Percentiles rank a stretch among this genome's conserved stretches.
phyloP scores from a whole-genome alignment of 2,797 vertebrate genomes.

The Phalloptychus januarius region DNA sequence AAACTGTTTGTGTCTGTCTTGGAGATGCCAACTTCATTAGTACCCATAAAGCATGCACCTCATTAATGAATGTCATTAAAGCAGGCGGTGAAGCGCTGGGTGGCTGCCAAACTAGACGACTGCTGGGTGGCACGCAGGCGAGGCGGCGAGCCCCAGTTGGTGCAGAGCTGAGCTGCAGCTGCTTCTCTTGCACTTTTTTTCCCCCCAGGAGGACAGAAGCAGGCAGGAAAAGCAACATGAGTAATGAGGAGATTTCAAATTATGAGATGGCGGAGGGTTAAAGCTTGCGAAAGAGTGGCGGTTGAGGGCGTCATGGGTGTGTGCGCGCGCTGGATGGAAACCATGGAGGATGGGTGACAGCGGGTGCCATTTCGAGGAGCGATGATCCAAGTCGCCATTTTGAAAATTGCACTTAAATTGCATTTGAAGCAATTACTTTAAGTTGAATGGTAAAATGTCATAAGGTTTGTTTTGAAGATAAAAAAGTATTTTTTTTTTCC shows the following conservation, averaged over 20 bases:
- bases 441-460: not conserved
- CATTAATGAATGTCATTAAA: constrained; percentile 67
- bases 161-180: constrained; percentile 40
- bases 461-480: not conserved
- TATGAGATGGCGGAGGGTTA: not conserved
- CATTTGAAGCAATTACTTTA: not conserved
- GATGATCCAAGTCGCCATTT: constrained; percentile 42
- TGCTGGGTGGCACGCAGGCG: constrained; percentile 33
- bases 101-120: constrained; percentile 60
- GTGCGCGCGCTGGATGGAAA: not conserved
- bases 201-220: constrained; percentile 15
- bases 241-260: constrained; percentile 34
- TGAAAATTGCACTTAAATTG: constrained; percentile 9
- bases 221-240: constrained; percentile 5
- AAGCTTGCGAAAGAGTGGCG: not conserved
- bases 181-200: constrained; percentile 12
- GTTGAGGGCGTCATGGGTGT: not conserved
- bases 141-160: constrained; percentile 29
- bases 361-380: constrained; percentile 49
- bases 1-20: constrained; percentile 18
- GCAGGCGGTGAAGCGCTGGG: constrained; percentile 47
- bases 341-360: not conserved
- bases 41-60: constrained; percentile 46
- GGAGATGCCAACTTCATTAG: constrained; percentile 51
- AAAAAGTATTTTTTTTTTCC: not conserved